Conservation (phyloP, 2,797 vertebrate genomes). For the Sebastes itinus region DNA sequence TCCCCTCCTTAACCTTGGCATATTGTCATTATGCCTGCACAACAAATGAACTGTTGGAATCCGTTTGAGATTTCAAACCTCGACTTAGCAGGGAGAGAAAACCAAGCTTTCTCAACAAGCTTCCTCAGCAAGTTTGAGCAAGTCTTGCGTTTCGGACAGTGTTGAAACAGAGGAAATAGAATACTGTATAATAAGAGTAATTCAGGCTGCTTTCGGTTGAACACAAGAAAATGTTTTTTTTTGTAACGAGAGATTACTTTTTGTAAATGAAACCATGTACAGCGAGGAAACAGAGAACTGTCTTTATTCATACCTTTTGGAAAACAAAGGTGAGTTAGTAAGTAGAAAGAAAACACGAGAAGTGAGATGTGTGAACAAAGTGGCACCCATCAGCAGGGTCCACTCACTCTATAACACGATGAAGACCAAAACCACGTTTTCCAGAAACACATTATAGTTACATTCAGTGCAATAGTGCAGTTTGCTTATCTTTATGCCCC, state of each 20-base stretch:
- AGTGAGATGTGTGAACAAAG: constrained; percentile 28
- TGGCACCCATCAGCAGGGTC: constrained; percentile 60
- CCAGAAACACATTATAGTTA: constrained; percentile 58
- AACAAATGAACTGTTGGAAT: constrained; percentile 72
- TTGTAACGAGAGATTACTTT: constrained; percentile 83
- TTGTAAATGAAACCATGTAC: constrained; percentile 87
- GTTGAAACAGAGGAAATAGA: constrained; percentile 85
- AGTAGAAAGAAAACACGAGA: constrained; percentile 49
- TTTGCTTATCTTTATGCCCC: constrained; percentile 61
- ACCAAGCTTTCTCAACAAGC: constrained; percentile 75
- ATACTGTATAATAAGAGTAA: constrained; percentile 75
- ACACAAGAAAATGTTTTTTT: constrained; percentile 61
- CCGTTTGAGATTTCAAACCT: constrained; percentile 73
- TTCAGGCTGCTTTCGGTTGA: constrained; percentile 79
- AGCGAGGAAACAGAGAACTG: constrained; percentile 83
- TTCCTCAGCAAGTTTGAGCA: constrained; percentile 63
- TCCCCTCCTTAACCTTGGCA: constrained; percentile 52
- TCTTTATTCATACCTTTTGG: constrained; percentile 84
- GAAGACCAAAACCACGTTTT: constrained; percentile 73
- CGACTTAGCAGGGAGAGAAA: constrained; percentile 86
- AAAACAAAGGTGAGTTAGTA: constrained; percentile 79
- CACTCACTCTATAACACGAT: constrained; percentile 30
- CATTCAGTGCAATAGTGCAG: constrained; percentile 71
- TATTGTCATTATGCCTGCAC: constrained; percentile 75
- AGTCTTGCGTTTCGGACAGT: constrained; percentile 79